A percentile compares a stretch with the other conserved stretches of the same genome.
These are phyloP conservation scores for Malthinus flaveolus DNA, from an alignment of 2,888 invertebrate genomes.

Conservation along the genomic window DNA sequence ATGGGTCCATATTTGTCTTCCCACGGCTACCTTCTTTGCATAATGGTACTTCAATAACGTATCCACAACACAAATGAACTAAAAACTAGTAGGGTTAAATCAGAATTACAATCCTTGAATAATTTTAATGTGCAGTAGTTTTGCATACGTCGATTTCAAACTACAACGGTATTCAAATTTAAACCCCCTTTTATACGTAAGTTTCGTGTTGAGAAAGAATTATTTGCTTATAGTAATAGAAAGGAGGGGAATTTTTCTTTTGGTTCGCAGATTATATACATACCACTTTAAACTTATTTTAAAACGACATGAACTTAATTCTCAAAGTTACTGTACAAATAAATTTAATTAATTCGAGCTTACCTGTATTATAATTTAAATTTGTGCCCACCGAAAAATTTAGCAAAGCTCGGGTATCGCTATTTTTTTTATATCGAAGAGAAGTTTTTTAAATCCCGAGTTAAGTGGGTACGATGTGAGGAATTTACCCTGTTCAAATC, in stretches of 20 bases:
- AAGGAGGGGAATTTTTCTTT: constrained; percentile 1
- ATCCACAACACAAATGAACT: constrained; percentile 17
- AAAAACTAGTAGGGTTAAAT: constrained; percentile 34
- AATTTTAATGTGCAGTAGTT: constrained; percentile 28
- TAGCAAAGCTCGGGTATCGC: too few relatives aligned
- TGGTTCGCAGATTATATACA: constrained; percentile 2
- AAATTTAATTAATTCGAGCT: neutral
- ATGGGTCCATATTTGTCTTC: constrained; percentile 37
- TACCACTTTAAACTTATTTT: constrained; percentile 5
- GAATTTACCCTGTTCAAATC: too few relatives aligned
- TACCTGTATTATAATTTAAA: too few relatives aligned
- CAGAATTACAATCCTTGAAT: constrained; percentile 23
- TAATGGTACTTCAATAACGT: constrained; percentile 26
- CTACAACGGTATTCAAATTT: constrained; percentile 33
- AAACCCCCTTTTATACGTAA: constrained; percentile 25
- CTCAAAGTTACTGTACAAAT: constrained; percentile 2
- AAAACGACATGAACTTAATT: neutral
- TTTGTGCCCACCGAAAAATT: too few relatives aligned
- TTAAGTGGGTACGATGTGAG: too few relatives aligned
- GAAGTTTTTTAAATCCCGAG: too few relatives aligned
- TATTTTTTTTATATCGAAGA: too few relatives aligned
- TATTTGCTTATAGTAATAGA: neutral
- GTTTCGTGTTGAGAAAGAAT: constrained; percentile 26
- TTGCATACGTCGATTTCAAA: constrained; percentile 26
- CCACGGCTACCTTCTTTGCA: constrained; percentile 36